phyloP scores from a whole-genome alignment of 92 coral and sea anemone species.

The Epizoanthus stellaris region DNA sequence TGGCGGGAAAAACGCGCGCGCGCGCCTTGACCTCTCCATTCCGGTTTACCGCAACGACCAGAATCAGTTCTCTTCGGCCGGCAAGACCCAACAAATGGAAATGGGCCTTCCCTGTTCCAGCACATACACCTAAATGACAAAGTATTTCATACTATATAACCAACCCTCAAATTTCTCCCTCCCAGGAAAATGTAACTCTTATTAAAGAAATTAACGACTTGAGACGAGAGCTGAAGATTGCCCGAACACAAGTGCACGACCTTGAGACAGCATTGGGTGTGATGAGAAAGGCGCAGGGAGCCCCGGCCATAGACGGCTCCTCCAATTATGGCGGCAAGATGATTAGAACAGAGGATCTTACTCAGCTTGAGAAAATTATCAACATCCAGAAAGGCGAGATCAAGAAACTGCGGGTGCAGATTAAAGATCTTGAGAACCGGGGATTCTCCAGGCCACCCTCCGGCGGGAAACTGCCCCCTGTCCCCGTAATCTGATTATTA shows the following conservation, averaged over 20 bases:
- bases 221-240: constrained; percentile 97
- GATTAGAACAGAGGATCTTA: constrained; percentile 64
- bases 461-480: constrained; percentile 91
- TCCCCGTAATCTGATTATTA: constrained; percentile 69
- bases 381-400: constrained; percentile 95
- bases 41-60: too few species aligned
- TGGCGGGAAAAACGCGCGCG: too few species aligned
- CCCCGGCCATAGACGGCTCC: constrained; percentile 42
- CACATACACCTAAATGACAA: background rate
- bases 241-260: constrained; percentile 97
- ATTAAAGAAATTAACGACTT: constrained; percentile 98
- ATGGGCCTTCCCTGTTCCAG: too few species aligned
- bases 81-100: too few species aligned
- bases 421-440: constrained; percentile 83
- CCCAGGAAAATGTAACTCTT: constrained; percentile 96
- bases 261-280: constrained; percentile 97
- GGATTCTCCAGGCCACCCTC: constrained; percentile 89
- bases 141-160: too few species aligned
- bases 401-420: constrained; percentile 88
- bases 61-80: too few species aligned
- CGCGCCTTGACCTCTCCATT: too few species aligned
- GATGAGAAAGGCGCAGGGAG: constrained; percentile 91
- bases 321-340: constrained; percentile 55
- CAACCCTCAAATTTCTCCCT: background rate
- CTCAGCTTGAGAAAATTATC: constrained; percentile 87